Percentiles rank a stretch among this genome's conserved stretches.
Conservation (phyloP, 92 coral and sea anemone genomes). For the Palythoa grandiflora region DNA sequence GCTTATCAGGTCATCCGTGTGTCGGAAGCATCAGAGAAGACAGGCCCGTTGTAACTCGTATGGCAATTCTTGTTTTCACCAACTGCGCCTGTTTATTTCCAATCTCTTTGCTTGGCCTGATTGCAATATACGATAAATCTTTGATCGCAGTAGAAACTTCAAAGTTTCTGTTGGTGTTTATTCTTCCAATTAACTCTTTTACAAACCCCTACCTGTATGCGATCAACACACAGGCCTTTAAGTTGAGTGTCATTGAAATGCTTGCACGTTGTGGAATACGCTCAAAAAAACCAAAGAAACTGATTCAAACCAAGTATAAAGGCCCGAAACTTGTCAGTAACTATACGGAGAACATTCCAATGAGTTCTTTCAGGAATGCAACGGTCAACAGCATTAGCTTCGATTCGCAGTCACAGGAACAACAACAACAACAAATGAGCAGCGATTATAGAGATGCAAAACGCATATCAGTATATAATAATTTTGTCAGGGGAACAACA, state of each 20-base stretch:
- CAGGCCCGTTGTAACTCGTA: constrained; percentile 80
- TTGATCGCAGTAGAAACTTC: constrained; percentile 75
- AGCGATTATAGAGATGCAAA: neutral
- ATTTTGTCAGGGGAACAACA: neutral
- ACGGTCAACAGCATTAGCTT: neutral
- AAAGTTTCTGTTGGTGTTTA: constrained; percentile 85
- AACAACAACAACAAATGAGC: neutral
- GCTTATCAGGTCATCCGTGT: constrained; percentile 52
- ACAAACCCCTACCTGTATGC: constrained; percentile 94
- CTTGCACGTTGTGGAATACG: constrained; percentile 72
- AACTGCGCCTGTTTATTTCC: constrained; percentile 96
- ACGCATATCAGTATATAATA: neutral
- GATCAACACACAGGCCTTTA: constrained; percentile 82
- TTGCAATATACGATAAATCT: constrained; percentile 83
- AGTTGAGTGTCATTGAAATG: constrained; percentile 68
- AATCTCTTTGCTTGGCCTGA: constrained; percentile 79
- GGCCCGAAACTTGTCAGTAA: neutral
- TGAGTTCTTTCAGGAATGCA: neutral
- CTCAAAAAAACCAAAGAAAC: constrained; percentile 37
- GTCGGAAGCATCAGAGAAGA: constrained; percentile 52
- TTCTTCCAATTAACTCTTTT: constrained; percentile 90
- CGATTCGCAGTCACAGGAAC: neutral
- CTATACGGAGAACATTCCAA: neutral
- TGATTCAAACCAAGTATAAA: constrained; percentile 42
- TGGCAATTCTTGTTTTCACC: constrained; percentile 88